A percentile compares a stretch with the other conserved stretches of the same genome.
Evolutionary conservation across 2,113 vertebrate species (phyloP).

Genomic region (Eulemur rufifrons): DNA sequence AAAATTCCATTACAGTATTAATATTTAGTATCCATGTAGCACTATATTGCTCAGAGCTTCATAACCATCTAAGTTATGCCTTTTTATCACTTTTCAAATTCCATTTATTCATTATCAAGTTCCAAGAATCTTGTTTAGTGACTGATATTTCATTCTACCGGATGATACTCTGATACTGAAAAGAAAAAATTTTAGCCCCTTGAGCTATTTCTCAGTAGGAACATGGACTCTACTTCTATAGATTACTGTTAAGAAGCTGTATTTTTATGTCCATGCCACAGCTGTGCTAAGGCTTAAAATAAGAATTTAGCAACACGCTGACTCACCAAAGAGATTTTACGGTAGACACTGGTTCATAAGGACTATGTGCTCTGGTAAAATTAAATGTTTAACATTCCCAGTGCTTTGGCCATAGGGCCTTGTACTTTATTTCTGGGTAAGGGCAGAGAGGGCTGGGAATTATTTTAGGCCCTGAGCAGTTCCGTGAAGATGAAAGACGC

Average conservation of each 20-base stretch:
- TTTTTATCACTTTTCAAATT: slow-evolving; percentile 43
- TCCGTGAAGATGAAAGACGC: neutral
- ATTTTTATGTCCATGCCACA: slow-evolving; percentile 50
- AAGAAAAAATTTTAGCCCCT: neutral
- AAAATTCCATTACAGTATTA: slow-evolving; percentile 31
- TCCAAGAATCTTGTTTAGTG: slow-evolving; percentile 45
- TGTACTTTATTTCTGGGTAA: neutral
- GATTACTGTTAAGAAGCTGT: slow-evolving; percentile 20
- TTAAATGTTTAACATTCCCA: slow-evolving; percentile 20
- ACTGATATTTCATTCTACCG: neutral
- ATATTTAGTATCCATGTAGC: neutral
- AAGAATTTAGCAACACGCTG: slow-evolving; percentile 46
- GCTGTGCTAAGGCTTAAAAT: slow-evolving; percentile 50
- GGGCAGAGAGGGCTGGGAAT: neutral
- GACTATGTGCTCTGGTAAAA: neutral
- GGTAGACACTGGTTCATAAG: slow-evolving; percentile 24
- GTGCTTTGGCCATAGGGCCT: neutral
- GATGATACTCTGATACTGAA: neutral
- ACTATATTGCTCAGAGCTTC: neutral
- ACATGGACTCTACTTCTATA: neutral
- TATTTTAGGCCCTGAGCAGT: neutral
- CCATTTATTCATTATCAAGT: slow-evolving; percentile 13
- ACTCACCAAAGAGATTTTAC: neutral
- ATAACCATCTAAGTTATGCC: neutral
- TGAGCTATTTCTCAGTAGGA: slow-evolving; percentile 34